Evolutionary conservation across 2,888 invertebrate genomes (phyloP).

Genomic region (Matsumyia berberina): DNA sequence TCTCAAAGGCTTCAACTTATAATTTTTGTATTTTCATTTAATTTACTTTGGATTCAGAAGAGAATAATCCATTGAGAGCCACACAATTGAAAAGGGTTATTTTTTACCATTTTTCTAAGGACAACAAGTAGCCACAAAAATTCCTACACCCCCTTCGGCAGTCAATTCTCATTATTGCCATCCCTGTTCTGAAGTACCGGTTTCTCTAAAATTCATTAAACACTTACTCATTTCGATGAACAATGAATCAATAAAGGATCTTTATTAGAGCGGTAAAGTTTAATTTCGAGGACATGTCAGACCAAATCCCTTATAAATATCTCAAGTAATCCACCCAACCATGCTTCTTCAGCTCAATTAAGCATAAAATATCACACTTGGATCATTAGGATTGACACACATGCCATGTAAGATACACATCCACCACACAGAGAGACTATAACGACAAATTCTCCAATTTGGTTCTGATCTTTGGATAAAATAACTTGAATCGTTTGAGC

Average conservation of each 20-base stretch:
- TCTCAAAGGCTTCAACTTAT: no score
- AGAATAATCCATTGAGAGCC: no score
- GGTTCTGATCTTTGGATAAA: constrained; percentile 39
- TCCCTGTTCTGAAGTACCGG: background rate
- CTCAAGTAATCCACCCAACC: constrained; percentile 16
- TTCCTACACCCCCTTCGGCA: no score
- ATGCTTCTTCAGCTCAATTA: constrained; percentile 32
- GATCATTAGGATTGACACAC: constrained; percentile 36
- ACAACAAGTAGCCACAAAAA: no score
- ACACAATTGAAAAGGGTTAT: no score
- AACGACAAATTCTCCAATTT: constrained; percentile 41
- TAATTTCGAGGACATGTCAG: constrained; percentile 20
- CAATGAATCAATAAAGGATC: constrained; percentile 8
- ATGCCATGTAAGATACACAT: background rate
- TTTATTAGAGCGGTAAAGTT: constrained; percentile 5
- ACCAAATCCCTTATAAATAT: background rate
- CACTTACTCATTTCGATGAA: constrained; percentile 6
- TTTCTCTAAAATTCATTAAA: background rate
- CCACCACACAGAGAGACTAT: background rate
- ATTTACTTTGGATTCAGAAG: no score
- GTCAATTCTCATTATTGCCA: no score
- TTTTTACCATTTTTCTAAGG: no score
- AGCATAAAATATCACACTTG: constrained; percentile 45
- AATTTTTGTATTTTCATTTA: no score
- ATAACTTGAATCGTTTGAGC: constrained; percentile 26